Evolutionary conservation across 1,140 invertebrate species (phyloP).

Genomic region (Drosophila novamexicana): DNA sequence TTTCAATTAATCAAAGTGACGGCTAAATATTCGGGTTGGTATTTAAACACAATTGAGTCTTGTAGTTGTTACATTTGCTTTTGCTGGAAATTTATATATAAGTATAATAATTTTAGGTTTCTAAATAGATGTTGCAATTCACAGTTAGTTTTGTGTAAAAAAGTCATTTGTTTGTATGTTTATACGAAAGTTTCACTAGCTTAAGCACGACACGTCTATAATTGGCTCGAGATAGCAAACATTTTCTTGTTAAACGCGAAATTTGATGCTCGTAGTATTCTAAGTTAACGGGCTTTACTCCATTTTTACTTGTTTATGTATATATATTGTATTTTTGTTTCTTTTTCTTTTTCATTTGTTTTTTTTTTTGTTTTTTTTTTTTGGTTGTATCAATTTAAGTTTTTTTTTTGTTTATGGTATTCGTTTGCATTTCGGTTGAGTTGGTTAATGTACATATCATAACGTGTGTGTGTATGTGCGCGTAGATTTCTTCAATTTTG

Average conservation of each 20-base stretch:
- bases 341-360: slow-evolving; percentile 27
- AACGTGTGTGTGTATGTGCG: slow-evolving; percentile 37
- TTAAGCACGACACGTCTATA: slow-evolving; percentile 63
- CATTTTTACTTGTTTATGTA: slow-evolving; percentile 45
- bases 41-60: slow-evolving; percentile 72
- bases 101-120: slow-evolving; percentile 25
- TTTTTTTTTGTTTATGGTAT: slow-evolving; percentile 55
- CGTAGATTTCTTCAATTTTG: slow-evolving; percentile 34
- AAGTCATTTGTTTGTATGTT: slow-evolving; percentile 75
- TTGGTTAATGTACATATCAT: slow-evolving; percentile 43
- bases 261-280: slow-evolving; percentile 50
- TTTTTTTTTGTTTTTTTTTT: slow-evolving; percentile 34
- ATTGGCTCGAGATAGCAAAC: slow-evolving; percentile 30
- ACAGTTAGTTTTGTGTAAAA: slow-evolving; percentile 56
- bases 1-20: slow-evolving; percentile 51
- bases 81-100: slow-evolving; percentile 61
- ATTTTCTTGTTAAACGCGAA: slow-evolving; percentile 21
- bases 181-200: slow-evolving; percentile 59
- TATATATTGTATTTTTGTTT: slow-evolving; percentile 42
- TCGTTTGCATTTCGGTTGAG: slow-evolving; percentile 74
- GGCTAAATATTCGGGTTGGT: slow-evolving; percentile 45
- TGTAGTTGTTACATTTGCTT: slow-evolving; percentile 61
- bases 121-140: slow-evolving; percentile 51
- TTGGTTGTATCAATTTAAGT: slow-evolving; percentile 30
- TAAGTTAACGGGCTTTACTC: slow-evolving; percentile 22